phyloP scores from a whole-genome alignment of 2,888 invertebrate genomes.

The Drosophila maculinotata region DNA sequence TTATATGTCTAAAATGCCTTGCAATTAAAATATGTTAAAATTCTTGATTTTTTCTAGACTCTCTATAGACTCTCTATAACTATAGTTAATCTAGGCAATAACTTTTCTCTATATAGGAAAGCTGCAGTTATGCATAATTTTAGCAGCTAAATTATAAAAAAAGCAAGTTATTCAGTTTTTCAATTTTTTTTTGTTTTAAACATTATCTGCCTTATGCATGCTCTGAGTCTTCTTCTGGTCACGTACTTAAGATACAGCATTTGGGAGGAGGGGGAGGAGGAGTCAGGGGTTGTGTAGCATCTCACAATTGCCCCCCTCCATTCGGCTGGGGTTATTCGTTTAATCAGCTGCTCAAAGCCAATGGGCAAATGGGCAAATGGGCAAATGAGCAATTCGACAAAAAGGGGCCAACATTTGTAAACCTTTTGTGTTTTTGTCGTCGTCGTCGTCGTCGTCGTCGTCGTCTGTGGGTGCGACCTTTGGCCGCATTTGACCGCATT shows the following conservation, averaged over 20 bases:
- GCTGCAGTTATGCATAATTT: neutral
- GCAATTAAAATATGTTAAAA: no score
- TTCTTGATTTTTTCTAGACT: no score
- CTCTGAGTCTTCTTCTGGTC: conserved; percentile 10
- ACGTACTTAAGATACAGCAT: conserved; percentile 18
- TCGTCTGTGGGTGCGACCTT: conserved; percentile 44
- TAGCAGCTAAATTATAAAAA: neutral
- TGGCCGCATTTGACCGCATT: conserved; percentile 42
- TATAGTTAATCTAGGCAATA: no score
- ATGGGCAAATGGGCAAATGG: conserved; percentile 19
- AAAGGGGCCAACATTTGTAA: conserved; percentile 17
- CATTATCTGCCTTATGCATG: conserved; percentile 21
- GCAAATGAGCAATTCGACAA: no score
- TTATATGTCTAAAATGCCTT: no score
- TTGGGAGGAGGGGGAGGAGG: neutral
- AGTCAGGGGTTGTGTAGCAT: neutral
- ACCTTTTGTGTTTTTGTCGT: conserved; percentile 16
- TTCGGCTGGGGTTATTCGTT: conserved; percentile 21
- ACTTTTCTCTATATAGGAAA: no score
- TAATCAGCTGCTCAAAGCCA: conserved; percentile 29
- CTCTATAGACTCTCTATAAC: no score
- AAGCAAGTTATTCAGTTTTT: neutral
- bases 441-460: neutral
- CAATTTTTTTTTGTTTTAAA: conserved; percentile 1
- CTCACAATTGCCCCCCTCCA: conserved; percentile 10